A percentile compares a stretch with the other conserved stretches of the same genome.
These are phyloP conservation scores for Axinella damicornis DNA, from an alignment of 37 sponge, comb jelly and placozoan species.

Conservation along the genomic window DNA sequence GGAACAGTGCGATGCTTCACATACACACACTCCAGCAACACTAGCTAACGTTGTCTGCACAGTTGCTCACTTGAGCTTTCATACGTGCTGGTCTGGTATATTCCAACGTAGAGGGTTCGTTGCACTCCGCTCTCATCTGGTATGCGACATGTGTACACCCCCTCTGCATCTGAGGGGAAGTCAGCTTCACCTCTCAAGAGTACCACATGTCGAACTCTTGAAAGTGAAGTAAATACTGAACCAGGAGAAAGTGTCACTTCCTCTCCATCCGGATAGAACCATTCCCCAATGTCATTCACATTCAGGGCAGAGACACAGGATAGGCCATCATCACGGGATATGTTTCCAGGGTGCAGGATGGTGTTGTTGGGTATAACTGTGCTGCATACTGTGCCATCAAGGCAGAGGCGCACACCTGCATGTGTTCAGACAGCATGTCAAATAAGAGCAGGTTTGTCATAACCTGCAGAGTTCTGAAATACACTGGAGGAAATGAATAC, in stretches of 20 bases:
- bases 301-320: not conserved
- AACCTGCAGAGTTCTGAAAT: no score
- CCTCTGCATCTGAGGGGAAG: conserved; percentile 17
- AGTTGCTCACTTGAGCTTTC: conserved; percentile 12
- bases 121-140: conserved; percentile 13
- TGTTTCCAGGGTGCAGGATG: no score
- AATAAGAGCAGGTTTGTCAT: no score
- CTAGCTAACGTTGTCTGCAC: not conserved
- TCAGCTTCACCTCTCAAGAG: not conserved
- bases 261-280: conserved; percentile 2
- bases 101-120: conserved; percentile 30
- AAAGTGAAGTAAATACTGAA: not conserved
- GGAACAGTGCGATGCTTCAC: not conserved
- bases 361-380: no score
- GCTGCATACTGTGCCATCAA: no score
- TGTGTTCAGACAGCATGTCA: no score
- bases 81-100: conserved; percentile 12
- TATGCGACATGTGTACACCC: conserved; percentile 44
- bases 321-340: no score
- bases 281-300: not conserved
- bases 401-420: no score
- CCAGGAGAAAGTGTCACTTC: not conserved
- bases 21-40: not conserved
- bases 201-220: not conserved
- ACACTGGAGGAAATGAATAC: no score